Conservation (phyloP, 2,888 invertebrate species). For the Heterodera filipjevi region DNA sequence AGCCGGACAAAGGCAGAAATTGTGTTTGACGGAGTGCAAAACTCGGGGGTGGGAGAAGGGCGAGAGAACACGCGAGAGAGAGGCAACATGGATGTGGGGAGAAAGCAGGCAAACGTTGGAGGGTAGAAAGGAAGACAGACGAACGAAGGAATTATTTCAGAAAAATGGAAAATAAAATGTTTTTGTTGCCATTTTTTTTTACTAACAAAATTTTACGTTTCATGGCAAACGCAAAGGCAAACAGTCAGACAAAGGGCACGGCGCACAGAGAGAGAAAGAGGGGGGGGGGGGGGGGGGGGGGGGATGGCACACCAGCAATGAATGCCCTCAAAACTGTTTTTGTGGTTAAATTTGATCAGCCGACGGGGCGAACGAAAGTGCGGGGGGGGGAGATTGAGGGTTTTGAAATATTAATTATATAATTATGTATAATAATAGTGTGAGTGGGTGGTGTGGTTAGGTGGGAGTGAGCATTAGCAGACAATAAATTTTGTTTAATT, state of each 20-base stretch:
- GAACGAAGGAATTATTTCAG: not conserved
- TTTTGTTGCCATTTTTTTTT: slow-evolving; percentile 3
- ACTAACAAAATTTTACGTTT: not conserved
- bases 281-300: slow-evolving; percentile 7
- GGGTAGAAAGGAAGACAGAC: not conserved
- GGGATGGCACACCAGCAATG: not conserved
- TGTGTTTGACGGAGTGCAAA: slow-evolving; percentile 14
- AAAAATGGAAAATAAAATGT: not conserved
- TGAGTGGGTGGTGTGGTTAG: not conserved
- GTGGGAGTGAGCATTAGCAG: not conserved
- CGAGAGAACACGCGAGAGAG: not conserved
- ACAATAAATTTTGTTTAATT: not conserved
- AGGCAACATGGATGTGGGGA: not conserved
- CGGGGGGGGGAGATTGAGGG: not conserved
- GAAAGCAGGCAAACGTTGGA: not conserved
- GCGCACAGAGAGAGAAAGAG: not conserved
- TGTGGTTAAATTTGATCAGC: not conserved
- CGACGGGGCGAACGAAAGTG: not conserved
- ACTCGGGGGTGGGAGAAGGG: slow-evolving; percentile 19
- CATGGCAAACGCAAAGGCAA: not conserved
- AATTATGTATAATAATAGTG: not conserved
- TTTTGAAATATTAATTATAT: not conserved
- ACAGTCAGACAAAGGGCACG: not conserved
- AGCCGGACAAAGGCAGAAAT: slow-evolving; percentile 16
- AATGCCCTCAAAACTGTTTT: not conserved